Evolutionary conservation across 2,113 vertebrate species (phyloP), one percentile per base, ranked within the genome.

Genomic region (Canis aureus): DNA sequence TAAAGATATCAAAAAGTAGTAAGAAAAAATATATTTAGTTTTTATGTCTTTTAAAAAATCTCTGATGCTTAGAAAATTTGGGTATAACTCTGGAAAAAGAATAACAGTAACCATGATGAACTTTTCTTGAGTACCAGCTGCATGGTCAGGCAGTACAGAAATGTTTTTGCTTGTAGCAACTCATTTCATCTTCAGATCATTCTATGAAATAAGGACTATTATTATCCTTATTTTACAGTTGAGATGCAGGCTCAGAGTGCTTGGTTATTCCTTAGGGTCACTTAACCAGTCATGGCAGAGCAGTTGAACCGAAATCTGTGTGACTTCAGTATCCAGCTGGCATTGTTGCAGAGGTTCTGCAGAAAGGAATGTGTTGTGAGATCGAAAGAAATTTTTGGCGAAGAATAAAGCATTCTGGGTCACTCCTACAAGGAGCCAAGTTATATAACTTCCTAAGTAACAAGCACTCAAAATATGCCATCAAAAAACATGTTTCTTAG

Each of bases 1-100:
- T 85, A 35, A 69, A 94, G 29, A 76, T 38, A 71, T 49, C 35
- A 59, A 89, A 93, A 97, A 59, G 22, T 22, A n/a, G 15, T 90
- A 19, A 1, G n/a, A 81, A 91, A 64, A 53, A 57, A 1, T 16
- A 69, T 8, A 12, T 73, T 57, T 96, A 9, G 67, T 95, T 80
- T 78, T 66, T 11, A 0, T 38, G 20, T 51, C 12, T 82, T 93
- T 22, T 85, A n/a, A 27, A 20, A 57, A 0, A 86, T 2, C 23
- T 85, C 7, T 87, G 8, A 76, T 94, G 6, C 53, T 74, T 81
- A 64, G 60, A 23, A 71, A 74, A 74, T 67, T 23, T 79, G 25
- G 67, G 23, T 49, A 3, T 74, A 25, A 66, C 11, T 93, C 32
- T 60, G 11, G 62, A 62, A 22, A 89, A 87, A 83, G 11, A 80